Conservation (phyloP, 2,113 vertebrate genomes). For the Pampusana beccarii region DNA sequence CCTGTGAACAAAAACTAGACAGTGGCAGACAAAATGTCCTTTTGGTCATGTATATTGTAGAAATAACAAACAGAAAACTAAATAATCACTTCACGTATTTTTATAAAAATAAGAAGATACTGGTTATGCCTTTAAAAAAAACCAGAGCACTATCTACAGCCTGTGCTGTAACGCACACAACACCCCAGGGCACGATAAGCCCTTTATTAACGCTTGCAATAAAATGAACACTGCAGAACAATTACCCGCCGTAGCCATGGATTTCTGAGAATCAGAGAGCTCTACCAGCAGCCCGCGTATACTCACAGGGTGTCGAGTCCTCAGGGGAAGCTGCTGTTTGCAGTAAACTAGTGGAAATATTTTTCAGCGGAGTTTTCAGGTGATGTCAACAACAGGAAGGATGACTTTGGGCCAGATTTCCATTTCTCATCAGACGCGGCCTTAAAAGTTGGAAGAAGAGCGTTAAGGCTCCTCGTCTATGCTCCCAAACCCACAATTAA, state of each 20-base stretch:
- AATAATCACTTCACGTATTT: neutral
- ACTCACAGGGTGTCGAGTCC: neutral
- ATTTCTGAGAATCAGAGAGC: neutral
- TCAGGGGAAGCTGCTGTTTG: neutral
- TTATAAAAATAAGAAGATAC: neutral
- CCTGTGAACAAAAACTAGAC: neutral
- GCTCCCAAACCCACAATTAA: neutral
- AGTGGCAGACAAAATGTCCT: neutral
- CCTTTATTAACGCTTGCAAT: neutral
- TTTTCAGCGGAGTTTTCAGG: slow-evolving; percentile 22
- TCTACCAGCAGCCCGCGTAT: neutral
- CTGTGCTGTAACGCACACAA: neutral
- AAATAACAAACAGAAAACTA: neutral
- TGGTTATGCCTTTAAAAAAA: neutral
- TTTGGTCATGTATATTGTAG: neutral
- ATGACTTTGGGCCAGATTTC: slow-evolving; percentile 26
- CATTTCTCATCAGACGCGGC: slow-evolving; percentile 20
- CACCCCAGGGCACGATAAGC: neutral
- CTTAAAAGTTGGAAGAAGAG: slow-evolving; percentile 28
- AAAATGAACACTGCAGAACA: neutral
- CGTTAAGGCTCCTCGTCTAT: neutral
- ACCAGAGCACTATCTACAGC: neutral
- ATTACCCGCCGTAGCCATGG: neutral
- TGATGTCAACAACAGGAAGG: slow-evolving; percentile 61
- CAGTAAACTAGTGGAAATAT: neutral